Base-by-base conservation (phyloP, 2,113 vertebrate species). In the Entelurus aequoreus region DNA sequence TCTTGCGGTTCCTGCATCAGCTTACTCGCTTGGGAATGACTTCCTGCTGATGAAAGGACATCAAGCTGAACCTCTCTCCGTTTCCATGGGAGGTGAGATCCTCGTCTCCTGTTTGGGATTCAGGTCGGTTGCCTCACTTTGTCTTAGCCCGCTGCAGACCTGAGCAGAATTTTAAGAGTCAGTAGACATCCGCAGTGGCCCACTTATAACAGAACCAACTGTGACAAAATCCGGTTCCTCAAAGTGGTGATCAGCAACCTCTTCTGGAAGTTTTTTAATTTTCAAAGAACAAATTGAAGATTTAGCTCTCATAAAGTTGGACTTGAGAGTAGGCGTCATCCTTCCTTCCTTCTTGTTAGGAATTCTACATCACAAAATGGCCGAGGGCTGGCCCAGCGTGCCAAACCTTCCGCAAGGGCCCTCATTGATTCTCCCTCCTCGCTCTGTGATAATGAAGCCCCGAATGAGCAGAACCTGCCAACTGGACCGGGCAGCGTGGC, bases 111-210 rank as follows among this genome's bases (percentile, higher is more conserved):
- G 72, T 74, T 70, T 77, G 68, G 66, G 71, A 77, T 79, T 79
- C 81, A 75, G 67, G 52, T 63, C 40, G 53, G 50, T 65, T 68
- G 51, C 40, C 63, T 69, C 60, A 0, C 63, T 77, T 74, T 69
- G 49, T 63, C 69, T 72, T 68, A 69, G 75, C 70, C 71, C 63
- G 73, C 81, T 73, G 74, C 74, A 77, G 71, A 77, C 81, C 71
- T 84, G 81, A 70, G 57, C 74, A 40, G 81, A 73, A 81, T 81
- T 60, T 65, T 68, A 79, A 79, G 19, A 71, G 75, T 66, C 61
- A 49, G 68, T 63, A 68, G 71, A 67, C 63, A 63, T 66, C 35
- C 55, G 3, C 68, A 54, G 37, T 21, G 59, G 47, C 74, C 53
- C 57, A 49, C 12, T 57, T 74, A 66, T 8, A 46, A 62, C 51